Evolutionary conservation across 2,113 vertebrate genomes (phyloP).

Genomic region (Plestiodon gilberti): DNA sequence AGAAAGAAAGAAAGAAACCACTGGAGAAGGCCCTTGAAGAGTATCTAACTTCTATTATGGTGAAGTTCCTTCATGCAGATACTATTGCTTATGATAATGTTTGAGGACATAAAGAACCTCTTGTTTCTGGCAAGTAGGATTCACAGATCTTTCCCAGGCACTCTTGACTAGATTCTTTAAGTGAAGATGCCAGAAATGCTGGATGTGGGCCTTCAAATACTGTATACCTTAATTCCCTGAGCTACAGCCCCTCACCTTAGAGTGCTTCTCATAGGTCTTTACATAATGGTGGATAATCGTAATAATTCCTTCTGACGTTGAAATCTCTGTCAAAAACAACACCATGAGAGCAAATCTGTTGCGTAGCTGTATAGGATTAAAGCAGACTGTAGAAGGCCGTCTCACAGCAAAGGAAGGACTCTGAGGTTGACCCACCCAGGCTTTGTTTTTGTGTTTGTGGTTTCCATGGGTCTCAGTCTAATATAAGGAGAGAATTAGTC

Average conservation of each 20-base stretch:
- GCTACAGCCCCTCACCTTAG: background rate
- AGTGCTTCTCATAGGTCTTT: background rate
- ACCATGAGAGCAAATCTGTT: background rate
- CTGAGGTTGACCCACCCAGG: background rate
- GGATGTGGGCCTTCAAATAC: background rate
- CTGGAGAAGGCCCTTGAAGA: background rate
- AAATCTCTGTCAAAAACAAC: background rate
- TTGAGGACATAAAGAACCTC: background rate
- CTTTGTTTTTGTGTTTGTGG: background rate
- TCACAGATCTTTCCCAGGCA: background rate
- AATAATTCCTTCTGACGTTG: background rate
- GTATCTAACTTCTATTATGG: background rate
- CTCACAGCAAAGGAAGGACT: background rate
- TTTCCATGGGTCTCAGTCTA: background rate
- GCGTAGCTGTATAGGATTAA: background rate
- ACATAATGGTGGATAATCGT: background rate
- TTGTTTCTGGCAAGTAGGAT: background rate
- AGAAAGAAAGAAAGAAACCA: constrained; percentile 12
- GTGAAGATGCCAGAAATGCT: background rate
- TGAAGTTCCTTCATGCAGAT: background rate
- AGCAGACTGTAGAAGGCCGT: background rate
- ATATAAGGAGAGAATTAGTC: background rate
- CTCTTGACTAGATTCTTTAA: background rate
- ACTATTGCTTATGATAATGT: background rate
- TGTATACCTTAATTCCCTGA: background rate